phyloP scores from a whole-genome alignment of 64 coral and sea anemone genomes.

The Stylophora pistillata region DNA sequence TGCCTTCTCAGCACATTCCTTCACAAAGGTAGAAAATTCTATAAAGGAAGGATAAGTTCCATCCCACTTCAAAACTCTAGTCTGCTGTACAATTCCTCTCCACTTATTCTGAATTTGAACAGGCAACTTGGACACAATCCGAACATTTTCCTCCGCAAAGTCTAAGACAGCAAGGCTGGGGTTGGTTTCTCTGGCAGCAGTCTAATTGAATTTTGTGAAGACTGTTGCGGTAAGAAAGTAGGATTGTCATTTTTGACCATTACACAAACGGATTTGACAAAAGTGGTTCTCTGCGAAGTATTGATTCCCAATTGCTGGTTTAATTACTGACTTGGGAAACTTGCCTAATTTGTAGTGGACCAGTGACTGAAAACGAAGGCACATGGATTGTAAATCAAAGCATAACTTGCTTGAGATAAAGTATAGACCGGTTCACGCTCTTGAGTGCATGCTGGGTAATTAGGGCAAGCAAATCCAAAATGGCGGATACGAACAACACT shows the following conservation, averaged over 20 bases:
- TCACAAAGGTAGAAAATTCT: constrained; percentile 6
- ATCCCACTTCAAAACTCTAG: background rate
- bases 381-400: constrained; percentile 33
- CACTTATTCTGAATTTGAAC: constrained; percentile 21
- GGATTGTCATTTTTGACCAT: constrained; percentile 48
- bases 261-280: constrained; percentile 3
- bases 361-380: background rate
- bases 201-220: constrained; percentile 12
- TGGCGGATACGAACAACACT: too few species aligned
- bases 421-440: too few species aligned
- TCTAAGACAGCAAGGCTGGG: constrained; percentile 47
- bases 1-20: background rate
- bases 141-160: constrained; percentile 48
- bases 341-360: background rate
- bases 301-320: constrained; percentile 18
- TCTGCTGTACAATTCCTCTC: constrained; percentile 11
- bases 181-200: constrained; percentile 14
- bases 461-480: too few species aligned
- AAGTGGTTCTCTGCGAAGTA: constrained; percentile 18
- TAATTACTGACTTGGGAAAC: background rate
- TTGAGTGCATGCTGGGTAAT: too few species aligned
- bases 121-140: constrained; percentile 9
- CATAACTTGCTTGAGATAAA: constrained; percentile 2
- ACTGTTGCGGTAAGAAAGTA: constrained; percentile 11
- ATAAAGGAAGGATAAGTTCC: background rate